Evolutionary conservation across 30 jellyfish, hydroid and myxozoan genomes (phyloP).

Genomic region (Morbakka virulenta): DNA sequence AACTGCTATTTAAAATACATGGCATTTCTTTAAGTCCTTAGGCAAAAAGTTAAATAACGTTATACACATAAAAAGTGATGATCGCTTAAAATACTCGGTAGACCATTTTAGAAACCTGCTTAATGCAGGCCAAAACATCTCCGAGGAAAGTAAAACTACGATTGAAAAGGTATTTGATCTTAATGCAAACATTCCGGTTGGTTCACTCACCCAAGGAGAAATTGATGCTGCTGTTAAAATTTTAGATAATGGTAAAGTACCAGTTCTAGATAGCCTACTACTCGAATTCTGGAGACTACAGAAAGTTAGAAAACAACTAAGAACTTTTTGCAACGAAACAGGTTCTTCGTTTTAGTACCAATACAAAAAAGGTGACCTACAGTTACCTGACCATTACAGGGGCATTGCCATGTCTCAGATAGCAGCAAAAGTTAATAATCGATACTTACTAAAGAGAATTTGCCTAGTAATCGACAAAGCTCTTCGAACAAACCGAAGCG

Average conservation of each 20-base stretch:
- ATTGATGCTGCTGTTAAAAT: too few relatives aligned
- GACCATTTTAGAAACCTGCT: too few relatives aligned
- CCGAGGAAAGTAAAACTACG: too few relatives aligned
- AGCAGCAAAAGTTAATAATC: background rate
- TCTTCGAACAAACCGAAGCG: slow-evolving; percentile 2
- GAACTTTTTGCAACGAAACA: background rate
- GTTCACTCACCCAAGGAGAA: too few relatives aligned
- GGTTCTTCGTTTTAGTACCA: background rate
- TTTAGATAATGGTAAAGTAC: background rate
- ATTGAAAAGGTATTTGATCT: too few relatives aligned
- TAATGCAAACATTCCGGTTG: too few relatives aligned
- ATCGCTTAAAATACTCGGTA: too few relatives aligned
- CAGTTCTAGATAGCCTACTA: background rate
- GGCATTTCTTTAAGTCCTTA: too few relatives aligned
- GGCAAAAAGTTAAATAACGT: too few relatives aligned
- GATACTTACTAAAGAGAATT: background rate
- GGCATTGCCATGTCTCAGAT: background rate
- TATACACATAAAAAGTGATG: too few relatives aligned
- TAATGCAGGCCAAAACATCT: too few relatives aligned
- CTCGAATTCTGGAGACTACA: background rate
- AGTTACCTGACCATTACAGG: background rate
- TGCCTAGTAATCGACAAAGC: background rate
- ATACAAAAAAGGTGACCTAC: background rate
- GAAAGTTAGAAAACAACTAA: background rate
- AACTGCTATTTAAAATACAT: too few relatives aligned